A percentile compares a stretch with the other conserved stretches of the same genome.
phyloP scores from a whole-genome alignment of 2,888 invertebrate genomes.

The Phalera bucephala region DNA sequence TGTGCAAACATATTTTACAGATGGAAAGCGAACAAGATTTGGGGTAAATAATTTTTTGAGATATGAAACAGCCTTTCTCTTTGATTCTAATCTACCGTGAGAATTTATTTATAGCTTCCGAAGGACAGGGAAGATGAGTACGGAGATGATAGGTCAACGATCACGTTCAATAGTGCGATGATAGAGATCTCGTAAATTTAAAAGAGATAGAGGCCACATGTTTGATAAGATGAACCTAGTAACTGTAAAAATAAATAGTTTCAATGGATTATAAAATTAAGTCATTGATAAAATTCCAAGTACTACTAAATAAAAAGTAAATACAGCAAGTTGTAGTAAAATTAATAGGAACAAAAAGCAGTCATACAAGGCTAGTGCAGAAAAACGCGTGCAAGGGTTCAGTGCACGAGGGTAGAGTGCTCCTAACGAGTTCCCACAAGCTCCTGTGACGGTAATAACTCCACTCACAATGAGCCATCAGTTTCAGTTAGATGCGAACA shows the following conservation, averaged over 20 bases:
- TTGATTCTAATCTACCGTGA: slow-evolving; percentile 39
- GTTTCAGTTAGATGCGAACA: slow-evolving; percentile 26
- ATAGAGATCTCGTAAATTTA: slow-evolving; percentile 30
- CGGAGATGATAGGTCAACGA: slow-evolving; percentile 40
- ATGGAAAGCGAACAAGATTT: slow-evolving; percentile 20
- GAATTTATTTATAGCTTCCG: slow-evolving; percentile 42
- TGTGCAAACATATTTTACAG: slow-evolving; percentile 15
- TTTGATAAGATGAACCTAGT: background rate
- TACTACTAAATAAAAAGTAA: slow-evolving; percentile 9
- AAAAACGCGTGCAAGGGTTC: slow-evolving; percentile 70
- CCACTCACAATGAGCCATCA: slow-evolving; percentile 57
- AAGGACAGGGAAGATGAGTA: slow-evolving; percentile 42
- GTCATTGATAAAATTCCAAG: slow-evolving; percentile 13
- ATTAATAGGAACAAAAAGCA: slow-evolving; percentile 52
- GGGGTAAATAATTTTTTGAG: too few relatives aligned
- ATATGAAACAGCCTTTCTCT: slow-evolving; percentile 46
- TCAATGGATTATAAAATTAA: too few relatives aligned
- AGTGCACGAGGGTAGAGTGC: slow-evolving; percentile 52
- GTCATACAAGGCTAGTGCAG: slow-evolving; percentile 50
- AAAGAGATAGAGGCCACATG: slow-evolving; percentile 11
- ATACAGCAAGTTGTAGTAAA: slow-evolving; percentile 43
- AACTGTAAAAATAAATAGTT: slow-evolving; percentile 1
- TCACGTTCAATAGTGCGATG: slow-evolving; percentile 43
- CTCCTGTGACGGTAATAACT: slow-evolving; percentile 54
- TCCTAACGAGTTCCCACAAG: slow-evolving; percentile 58